Evolutionary conservation across 2,113 vertebrate genomes (phyloP), one percentile per base, ranked within the genome.

Genomic region (Chlorodrepanis virens): DNA sequence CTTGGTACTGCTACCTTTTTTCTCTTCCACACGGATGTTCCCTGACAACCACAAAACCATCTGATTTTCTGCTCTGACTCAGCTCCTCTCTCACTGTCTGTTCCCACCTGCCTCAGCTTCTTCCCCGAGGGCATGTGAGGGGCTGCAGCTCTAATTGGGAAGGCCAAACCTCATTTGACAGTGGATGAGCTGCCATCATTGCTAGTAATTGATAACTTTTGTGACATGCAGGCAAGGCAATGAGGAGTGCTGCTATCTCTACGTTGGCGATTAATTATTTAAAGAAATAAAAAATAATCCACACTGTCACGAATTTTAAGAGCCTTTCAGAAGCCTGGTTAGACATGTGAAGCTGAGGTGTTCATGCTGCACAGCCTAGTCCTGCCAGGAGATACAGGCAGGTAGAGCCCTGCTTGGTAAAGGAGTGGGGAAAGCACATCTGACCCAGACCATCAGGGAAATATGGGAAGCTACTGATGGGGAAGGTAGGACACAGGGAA

Each of bases 21-120:
- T 47, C 59, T 72, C 53, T 64, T 88, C 27, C n/a, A 49, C 0
- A 8, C 0, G 0, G 42, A 69, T n/a, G 28, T 25, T 91, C 68
- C 65, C 45, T 40, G 28, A 80, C 59, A 92, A 83, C 44, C 81
- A 83, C 65, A 81, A 67, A 77, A 18, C 25, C 29, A 64, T 39
- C 2, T 0, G 1, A 53, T 61, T 40, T 91, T 56, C 54, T 84
- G 81, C 78, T 87, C 77, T 60, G 50, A 54, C 22, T 27, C 71
- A 79, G 79, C 59, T 87, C 37, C 39, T 80, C 49, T 93, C 37
- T 83, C 49, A 24, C 47, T 22, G 70, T 14, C 44, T 72, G 75
- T 1, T 78, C 60, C 70, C 50, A 74, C 56, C 37, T 47, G 37
- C 67, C 71, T 83, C 18, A 9, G 14, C 70, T 85, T 37, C 49